Conservation (phyloP, 2,797 vertebrate species). For the Tokudaia muenninki region DNA sequence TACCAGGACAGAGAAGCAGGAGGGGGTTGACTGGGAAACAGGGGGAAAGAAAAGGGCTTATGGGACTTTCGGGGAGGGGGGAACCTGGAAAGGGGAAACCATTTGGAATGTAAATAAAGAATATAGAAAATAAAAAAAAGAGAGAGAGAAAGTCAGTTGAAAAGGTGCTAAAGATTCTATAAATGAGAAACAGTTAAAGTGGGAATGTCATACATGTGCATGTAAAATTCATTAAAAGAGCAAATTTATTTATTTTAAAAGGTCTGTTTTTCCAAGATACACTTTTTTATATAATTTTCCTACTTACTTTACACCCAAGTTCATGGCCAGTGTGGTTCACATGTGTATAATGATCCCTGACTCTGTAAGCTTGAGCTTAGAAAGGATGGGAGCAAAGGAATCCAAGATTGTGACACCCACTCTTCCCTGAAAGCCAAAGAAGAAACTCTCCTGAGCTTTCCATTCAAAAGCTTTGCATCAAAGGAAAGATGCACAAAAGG, state of each 20-base stretch:
- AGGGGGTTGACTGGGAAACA: no score
- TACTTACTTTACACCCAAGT: conserved; percentile 20
- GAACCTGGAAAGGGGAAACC: no score
- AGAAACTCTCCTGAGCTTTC: conserved; percentile 6
- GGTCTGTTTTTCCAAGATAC: not conserved
- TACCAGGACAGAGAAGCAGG: no score
- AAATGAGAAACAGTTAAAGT: not conserved
- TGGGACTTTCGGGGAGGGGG: no score
- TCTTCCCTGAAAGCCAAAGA: not conserved
- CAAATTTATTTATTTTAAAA: not conserved
- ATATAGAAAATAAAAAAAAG: no score
- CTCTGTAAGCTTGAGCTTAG: not conserved
- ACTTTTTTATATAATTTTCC: not conserved
- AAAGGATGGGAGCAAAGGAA: not conserved
- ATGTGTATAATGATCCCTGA: not conserved
- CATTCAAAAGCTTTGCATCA: not conserved
- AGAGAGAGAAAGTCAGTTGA: not conserved
- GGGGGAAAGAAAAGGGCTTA: no score
- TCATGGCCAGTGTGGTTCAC: not conserved
- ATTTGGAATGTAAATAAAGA: no score
- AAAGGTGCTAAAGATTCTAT: not conserved
- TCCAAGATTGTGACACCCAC: not conserved
- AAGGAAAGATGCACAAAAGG: not conserved
- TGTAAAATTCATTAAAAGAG: not conserved
- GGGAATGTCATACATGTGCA: not conserved